Evolutionary conservation across 1,140 invertebrate species (phyloP).

Genomic region (Uloborus diversus): DNA sequence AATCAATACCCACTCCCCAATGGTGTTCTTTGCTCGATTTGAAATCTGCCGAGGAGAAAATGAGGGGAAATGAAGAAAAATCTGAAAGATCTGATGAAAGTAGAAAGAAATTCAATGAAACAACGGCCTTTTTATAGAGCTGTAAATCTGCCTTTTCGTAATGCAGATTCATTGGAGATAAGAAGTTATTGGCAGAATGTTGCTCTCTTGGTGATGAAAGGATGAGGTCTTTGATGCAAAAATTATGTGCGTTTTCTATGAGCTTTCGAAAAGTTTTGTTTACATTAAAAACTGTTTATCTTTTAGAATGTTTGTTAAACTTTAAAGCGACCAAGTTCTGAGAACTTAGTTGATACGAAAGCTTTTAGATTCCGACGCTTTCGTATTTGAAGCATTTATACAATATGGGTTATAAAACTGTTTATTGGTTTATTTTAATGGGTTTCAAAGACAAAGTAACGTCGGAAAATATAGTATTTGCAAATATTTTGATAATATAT

Average conservation of each 20-base stretch:
- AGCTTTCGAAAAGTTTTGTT: no score
- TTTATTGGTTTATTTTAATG: no score
- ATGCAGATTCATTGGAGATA: slow-evolving; percentile 17
- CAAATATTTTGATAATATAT: no score
- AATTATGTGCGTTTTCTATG: background rate
- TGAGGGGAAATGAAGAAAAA: slow-evolving; percentile 16
- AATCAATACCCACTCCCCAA: slow-evolving; percentile 41
- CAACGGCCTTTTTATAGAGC: slow-evolving; percentile 39
- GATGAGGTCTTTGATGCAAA: background rate
- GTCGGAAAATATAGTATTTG: no score
- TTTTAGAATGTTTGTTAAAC: no score
- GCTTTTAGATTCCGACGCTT: no score
- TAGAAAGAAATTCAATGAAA: slow-evolving; percentile 34
- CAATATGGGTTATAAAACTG: no score
- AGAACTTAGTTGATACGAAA: no score
- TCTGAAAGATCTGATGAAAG: slow-evolving; percentile 21
- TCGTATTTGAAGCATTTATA: no score
- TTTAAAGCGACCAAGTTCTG: no score
- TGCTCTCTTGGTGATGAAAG: background rate
- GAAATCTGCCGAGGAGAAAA: slow-evolving; percentile 32
- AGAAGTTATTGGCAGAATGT: background rate
- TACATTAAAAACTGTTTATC: no score
- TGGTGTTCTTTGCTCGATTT: slow-evolving; percentile 43
- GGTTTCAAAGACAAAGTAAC: no score
- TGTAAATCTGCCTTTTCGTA: slow-evolving; percentile 29